These are phyloP conservation scores for Bolinopsis microptera DNA, from an alignment of 37 sponge, comb jelly and placozoan species.

Conservation along the genomic window DNA sequence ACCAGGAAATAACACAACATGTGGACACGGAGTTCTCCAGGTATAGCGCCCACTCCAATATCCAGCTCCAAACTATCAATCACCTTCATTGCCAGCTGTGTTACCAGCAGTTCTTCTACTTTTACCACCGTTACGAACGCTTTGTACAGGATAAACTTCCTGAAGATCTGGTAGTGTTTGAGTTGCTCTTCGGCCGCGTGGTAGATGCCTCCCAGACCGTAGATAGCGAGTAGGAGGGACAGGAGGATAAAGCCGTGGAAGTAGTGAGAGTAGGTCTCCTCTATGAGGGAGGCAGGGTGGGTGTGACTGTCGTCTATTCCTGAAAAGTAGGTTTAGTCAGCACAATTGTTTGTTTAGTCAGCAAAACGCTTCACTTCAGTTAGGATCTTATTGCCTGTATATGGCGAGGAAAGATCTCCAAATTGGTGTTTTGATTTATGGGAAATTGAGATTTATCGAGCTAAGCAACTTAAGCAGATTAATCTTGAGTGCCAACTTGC, in stretches of 20 bases:
- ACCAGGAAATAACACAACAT: conserved; percentile 2
- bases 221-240: neutral
- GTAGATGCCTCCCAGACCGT: conserved; percentile 28
- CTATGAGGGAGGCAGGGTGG: neutral
- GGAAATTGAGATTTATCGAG: no score
- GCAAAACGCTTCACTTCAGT: no score
- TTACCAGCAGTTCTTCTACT: neutral
- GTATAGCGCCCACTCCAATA: neutral
- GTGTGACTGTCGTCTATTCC: conserved; percentile 6
- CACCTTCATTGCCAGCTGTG: neutral
- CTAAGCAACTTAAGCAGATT: no score
- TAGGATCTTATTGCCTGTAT: no score
- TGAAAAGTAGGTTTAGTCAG: neutral
- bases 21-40: conserved; percentile 5
- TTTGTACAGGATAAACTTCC: conserved; percentile 9
- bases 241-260: neutral
- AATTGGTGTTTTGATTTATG: no score
- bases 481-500: no score
- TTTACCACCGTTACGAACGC: neutral
- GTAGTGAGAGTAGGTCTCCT: conserved; percentile 24
- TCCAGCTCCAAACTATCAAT: neutral
- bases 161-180: neutral
- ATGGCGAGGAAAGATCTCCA: no score
- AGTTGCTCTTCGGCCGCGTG: neutral
- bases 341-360: no score